These are phyloP conservation scores for Cancer borealis DNA, from an alignment of 2,888 invertebrate species.

Conservation along the genomic window DNA sequence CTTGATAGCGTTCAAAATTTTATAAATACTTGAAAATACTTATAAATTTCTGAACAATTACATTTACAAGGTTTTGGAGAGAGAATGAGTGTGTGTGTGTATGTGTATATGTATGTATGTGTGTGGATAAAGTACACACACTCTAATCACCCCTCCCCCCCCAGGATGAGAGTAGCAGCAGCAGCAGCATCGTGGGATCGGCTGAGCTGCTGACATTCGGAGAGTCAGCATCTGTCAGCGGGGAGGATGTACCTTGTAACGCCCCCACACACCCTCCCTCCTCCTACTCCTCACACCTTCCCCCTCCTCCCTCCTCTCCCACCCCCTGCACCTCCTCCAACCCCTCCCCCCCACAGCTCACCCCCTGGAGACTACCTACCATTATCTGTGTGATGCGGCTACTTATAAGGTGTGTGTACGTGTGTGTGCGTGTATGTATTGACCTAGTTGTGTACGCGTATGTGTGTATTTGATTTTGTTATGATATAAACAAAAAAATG, in stretches of 20 bases:
- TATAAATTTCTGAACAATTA: no score
- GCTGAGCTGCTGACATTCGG: slow-evolving; percentile 72
- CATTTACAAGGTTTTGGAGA: no score
- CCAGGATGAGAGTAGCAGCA: slow-evolving; percentile 73
- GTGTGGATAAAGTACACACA: no score
- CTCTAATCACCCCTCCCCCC: no score
- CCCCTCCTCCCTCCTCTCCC: neutral
- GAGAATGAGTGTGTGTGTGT: no score
- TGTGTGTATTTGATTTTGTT: neutral
- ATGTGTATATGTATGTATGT: no score
- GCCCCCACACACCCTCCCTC: slow-evolving; percentile 32
- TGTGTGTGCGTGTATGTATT: neutral
- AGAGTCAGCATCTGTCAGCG: slow-evolving; percentile 67
- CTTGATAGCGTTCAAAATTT: no score
- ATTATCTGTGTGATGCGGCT: slow-evolving; percentile 81
- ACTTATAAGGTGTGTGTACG: slow-evolving; percentile 80
- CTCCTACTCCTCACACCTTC: slow-evolving; percentile 64
- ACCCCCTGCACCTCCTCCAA: neutral
- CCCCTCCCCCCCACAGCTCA: slow-evolving; percentile 55
- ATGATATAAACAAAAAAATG: no score
- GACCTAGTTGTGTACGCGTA: neutral
- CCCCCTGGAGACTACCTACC: slow-evolving; percentile 73
- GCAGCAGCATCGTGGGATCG: slow-evolving; percentile 69
- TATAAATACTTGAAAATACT: no score
- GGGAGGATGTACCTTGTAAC: slow-evolving; percentile 36